A percentile compares a stretch with the other conserved stretches of the same genome.
Conservation (phyloP, 1,140 invertebrate species). For the Drosophila pectinifera region DNA sequence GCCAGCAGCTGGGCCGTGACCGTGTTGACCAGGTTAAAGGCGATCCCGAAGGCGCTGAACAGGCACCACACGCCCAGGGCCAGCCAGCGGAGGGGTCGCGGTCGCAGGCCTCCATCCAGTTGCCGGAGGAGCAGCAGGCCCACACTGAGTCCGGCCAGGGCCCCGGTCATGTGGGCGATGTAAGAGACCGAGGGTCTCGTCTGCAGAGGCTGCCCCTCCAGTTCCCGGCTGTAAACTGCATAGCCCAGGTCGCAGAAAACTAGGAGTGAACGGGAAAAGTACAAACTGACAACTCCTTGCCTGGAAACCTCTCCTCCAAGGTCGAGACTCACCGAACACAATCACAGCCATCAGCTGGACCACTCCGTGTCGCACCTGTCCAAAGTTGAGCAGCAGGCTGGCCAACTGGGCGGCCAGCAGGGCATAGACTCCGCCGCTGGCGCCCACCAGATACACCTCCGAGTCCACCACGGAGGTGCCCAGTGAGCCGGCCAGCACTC, state of each 20-base stretch:
- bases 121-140: constrained; percentile 97
- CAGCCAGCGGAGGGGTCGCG: constrained; percentile 97
- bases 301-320: too few species aligned
- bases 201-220: constrained; percentile 82
- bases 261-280: constrained; percentile 82
- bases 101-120: constrained; percentile 96
- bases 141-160: constrained; percentile 94
- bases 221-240: constrained; percentile 95
- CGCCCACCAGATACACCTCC: constrained; percentile 96
- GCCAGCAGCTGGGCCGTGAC: constrained; percentile 82
- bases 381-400: constrained; percentile 97
- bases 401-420: constrained; percentile 96
- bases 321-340: constrained; percentile 91
- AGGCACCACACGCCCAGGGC: constrained; percentile 95
- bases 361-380: constrained; percentile 97
- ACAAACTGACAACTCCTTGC: constrained; percentile 2
- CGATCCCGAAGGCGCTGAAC: constrained; percentile 95
- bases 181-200: constrained; percentile 93
- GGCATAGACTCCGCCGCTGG: constrained; percentile 97
- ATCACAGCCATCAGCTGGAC: constrained; percentile 95
- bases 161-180: constrained; percentile 96
- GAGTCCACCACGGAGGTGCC: constrained; percentile 97
- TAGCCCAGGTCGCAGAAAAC: constrained; percentile 97
- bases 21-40: constrained; percentile 95
- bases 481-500: constrained; percentile 96